These are phyloP conservation scores for Microtus oregoni DNA, from an alignment of 2,113 vertebrate species.

Conservation along the genomic window DNA sequence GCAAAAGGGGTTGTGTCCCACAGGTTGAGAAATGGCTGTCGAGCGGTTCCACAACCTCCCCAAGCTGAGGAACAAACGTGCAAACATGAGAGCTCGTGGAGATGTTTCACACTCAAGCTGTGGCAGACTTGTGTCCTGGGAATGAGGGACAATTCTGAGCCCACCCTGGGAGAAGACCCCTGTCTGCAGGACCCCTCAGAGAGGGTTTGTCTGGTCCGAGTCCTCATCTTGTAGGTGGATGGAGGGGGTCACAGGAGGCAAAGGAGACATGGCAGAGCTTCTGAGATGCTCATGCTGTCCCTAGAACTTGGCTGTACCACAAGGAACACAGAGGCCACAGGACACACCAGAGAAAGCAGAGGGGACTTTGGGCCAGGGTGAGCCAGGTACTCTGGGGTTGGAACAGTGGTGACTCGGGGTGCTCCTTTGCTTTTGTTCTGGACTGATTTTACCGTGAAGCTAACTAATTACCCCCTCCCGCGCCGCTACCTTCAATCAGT, in stretches of 20 bases:
- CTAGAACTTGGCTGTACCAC: neutral
- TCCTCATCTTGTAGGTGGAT: too few relatives aligned
- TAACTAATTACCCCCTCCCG: too few relatives aligned
- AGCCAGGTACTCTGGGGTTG: neutral
- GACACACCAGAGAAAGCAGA: neutral
- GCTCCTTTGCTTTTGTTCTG: neutral
- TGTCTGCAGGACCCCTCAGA: rapidly evolving
- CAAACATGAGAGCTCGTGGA: neutral
- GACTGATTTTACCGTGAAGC: neutral
- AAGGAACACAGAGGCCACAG: neutral
- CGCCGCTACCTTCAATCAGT: neutral
- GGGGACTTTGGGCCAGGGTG: neutral
- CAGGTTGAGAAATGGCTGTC: neutral
- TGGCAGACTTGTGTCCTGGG: neutral
- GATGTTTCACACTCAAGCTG: neutral
- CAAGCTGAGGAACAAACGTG: neutral
- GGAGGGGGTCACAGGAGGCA: rapidly evolving
- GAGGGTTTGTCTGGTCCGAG: neutral
- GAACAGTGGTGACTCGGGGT: too few relatives aligned
- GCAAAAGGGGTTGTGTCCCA: neutral
- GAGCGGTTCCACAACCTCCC: neutral
- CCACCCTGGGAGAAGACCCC: neutral
- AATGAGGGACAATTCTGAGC: neutral
- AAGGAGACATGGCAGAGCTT: rapidly evolving
- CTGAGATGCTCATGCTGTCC: neutral